Percentiles rank a stretch among this genome's conserved stretches.
phyloP scores from a whole-genome alignment of 2,888 invertebrate genomes.

The Tenthredo amoena region DNA sequence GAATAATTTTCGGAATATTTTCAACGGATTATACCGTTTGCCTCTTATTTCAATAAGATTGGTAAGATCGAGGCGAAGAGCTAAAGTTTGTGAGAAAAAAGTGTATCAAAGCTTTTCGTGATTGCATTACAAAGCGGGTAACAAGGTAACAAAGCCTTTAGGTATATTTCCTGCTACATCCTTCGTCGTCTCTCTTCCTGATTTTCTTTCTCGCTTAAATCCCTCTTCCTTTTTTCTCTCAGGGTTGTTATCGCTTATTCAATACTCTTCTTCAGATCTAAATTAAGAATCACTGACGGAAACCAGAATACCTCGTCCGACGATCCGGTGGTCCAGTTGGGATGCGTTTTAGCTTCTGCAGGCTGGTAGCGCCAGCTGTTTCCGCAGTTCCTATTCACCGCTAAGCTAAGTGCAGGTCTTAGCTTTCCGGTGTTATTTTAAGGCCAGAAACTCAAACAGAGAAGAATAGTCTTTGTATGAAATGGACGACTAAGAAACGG shows the following conservation, averaged over 20 bases:
- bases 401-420: conserved; percentile 7
- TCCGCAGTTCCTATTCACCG: conserved; percentile 5
- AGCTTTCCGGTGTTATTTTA: not conserved
- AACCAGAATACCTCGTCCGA: not conserved
- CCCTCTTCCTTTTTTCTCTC: not conserved
- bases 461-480: not conserved
- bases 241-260: not conserved
- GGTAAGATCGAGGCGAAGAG: not conserved
- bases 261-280: conserved; percentile 7
- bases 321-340: conserved; percentile 30
- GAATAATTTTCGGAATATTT: not conserved
- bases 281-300: not conserved
- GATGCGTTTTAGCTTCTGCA: not conserved
- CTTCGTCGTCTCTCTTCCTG: not conserved
- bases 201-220: not conserved
- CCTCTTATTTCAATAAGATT: conserved; percentile 1
- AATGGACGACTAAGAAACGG: not conserved
- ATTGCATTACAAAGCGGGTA: conserved; percentile 13
- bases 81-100: not conserved
- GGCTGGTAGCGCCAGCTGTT: not conserved
- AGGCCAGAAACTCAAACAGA: not conserved
- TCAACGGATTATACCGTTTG: not conserved
- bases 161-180: not conserved
- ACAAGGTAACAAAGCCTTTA: conserved; percentile 4
- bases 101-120: not conserved